Percentiles rank a stretch among this genome's conserved stretches.
These are phyloP conservation scores for Ornithoptera alexandrae DNA, from an alignment of 2,888 invertebrate species.

Conservation along the genomic window DNA sequence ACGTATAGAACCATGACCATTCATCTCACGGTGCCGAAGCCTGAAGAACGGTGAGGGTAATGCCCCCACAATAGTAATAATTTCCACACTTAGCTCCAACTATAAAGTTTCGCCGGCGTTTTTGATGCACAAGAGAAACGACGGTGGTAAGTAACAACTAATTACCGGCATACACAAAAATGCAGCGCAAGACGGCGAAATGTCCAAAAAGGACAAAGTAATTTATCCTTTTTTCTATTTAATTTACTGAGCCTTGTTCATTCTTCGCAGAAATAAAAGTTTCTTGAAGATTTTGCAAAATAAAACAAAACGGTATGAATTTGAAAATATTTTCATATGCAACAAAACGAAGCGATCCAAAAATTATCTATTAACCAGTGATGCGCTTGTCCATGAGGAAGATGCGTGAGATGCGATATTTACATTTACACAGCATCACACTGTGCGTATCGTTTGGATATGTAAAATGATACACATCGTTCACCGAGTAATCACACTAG, in stretches of 20 bases:
- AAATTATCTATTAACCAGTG: too few species aligned
- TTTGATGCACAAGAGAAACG: constrained; percentile 17
- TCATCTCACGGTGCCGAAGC: constrained; percentile 56
- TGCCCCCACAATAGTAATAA: constrained; percentile 58
- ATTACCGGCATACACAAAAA: constrained; percentile 6
- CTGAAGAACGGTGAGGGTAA: constrained; percentile 54
- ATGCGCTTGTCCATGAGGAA: too few species aligned
- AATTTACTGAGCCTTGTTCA: neutral
- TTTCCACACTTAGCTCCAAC: constrained; percentile 39
- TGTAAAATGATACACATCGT: too few species aligned
- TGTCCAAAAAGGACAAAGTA: neutral
- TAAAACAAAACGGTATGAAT: too few species aligned
- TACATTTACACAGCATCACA: too few species aligned
- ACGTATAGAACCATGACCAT: constrained; percentile 52
- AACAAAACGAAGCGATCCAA: too few species aligned
- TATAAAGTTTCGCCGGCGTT: constrained; percentile 28
- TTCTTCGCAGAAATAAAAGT: neutral
- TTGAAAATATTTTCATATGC: too few species aligned
- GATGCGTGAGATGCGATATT: too few species aligned
- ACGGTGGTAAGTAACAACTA: constrained; percentile 11
- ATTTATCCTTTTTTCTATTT: neutral
- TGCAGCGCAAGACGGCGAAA: neutral
- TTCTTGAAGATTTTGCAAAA: neutral
- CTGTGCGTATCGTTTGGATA: too few species aligned
- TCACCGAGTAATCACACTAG: too few species aligned